Evolutionary conservation across 1,140 invertebrate genomes (phyloP).

Genomic region (Adelges cooleyi): DNA sequence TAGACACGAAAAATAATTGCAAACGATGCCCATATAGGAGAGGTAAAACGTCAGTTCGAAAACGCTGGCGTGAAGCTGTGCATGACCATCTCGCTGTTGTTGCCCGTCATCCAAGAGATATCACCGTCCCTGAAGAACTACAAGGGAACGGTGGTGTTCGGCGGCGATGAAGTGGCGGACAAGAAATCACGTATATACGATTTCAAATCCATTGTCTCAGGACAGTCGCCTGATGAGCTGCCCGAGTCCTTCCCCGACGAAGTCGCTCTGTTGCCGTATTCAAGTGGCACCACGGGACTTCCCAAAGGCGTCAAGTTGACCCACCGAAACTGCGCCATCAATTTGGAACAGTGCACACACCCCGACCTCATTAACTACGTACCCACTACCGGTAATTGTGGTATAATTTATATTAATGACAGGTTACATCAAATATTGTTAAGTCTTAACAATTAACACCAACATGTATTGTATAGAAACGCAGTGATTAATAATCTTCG

Average conservation of each 20-base stretch:
- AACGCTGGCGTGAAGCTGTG: slow-evolving; percentile 55
- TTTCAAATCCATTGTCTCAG: slow-evolving; percentile 43
- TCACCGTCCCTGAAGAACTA: slow-evolving; percentile 45
- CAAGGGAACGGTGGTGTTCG: slow-evolving; percentile 61
- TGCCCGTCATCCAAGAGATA: slow-evolving; percentile 47
- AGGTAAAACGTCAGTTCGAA: slow-evolving; percentile 54
- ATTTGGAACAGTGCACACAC: slow-evolving; percentile 47
- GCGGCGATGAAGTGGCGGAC: slow-evolving; percentile 43
- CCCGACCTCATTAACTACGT: slow-evolving; percentile 36
- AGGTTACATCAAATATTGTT: too few species aligned
- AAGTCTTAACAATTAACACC: too few species aligned
- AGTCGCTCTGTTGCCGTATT: slow-evolving; percentile 50
- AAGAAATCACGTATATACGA: slow-evolving; percentile 41
- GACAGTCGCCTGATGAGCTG: slow-evolving; percentile 34
- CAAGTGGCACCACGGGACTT: slow-evolving; percentile 79
- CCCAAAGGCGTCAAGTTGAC: slow-evolving; percentile 86
- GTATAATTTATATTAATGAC: too few species aligned
- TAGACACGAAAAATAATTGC: too few species aligned
- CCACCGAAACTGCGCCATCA: slow-evolving; percentile 59
- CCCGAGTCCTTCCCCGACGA: slow-evolving; percentile 30
- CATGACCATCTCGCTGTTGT: slow-evolving; percentile 50
- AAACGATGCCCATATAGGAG: slow-evolving; percentile 47
- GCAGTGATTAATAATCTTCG: too few species aligned
- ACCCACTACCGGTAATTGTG: slow-evolving; percentile 33
- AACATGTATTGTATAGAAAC: too few species aligned